Percentiles rank a stretch among this genome's conserved stretches.
These are phyloP conservation scores for Pyrrhosoma nymphula DNA, from an alignment of 2,888 invertebrate genomes.

Conservation along the genomic window DNA sequence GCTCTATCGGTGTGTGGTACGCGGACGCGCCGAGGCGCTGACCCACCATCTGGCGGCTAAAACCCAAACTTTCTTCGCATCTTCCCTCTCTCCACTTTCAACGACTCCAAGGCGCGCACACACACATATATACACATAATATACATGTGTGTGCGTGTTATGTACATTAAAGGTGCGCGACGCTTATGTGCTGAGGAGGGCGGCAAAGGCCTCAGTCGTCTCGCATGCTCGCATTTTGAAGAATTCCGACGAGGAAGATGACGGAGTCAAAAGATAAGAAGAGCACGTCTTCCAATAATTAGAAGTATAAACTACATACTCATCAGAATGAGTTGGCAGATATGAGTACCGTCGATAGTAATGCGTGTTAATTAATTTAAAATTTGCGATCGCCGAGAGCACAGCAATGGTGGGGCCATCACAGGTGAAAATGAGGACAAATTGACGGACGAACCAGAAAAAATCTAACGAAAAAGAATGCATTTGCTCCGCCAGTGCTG, in stretches of 20 bases:
- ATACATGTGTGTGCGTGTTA: background rate
- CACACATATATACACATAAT: background rate
- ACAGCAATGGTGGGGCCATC: too few relatives aligned
- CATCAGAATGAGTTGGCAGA: too few relatives aligned
- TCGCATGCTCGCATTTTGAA: background rate
- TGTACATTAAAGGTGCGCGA: slow-evolving; percentile 19
- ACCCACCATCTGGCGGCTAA: slow-evolving; percentile 47
- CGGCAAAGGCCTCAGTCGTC: background rate
- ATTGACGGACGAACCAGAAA: too few relatives aligned
- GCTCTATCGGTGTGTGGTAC: background rate
- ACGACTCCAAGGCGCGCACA: background rate
- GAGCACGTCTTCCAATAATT: too few relatives aligned
- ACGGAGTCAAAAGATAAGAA: too few relatives aligned
- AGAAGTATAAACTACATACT: too few relatives aligned
- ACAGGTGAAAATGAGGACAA: too few relatives aligned
- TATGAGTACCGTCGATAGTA: too few relatives aligned
- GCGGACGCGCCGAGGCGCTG: slow-evolving; percentile 3
- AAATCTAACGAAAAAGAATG: too few relatives aligned
- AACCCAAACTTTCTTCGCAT: slow-evolving; percentile 19
- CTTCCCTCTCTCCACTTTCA: background rate
- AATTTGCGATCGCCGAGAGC: too few relatives aligned
- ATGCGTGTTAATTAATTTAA: too few relatives aligned
- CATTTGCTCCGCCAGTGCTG: too few relatives aligned
- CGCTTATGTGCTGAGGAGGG: background rate
- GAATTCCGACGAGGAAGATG: background rate